Evolutionary conservation across 2,113 vertebrate genomes (phyloP), one percentile per base, ranked within the genome.

Genomic region (Halcyon malimbica): DNA sequence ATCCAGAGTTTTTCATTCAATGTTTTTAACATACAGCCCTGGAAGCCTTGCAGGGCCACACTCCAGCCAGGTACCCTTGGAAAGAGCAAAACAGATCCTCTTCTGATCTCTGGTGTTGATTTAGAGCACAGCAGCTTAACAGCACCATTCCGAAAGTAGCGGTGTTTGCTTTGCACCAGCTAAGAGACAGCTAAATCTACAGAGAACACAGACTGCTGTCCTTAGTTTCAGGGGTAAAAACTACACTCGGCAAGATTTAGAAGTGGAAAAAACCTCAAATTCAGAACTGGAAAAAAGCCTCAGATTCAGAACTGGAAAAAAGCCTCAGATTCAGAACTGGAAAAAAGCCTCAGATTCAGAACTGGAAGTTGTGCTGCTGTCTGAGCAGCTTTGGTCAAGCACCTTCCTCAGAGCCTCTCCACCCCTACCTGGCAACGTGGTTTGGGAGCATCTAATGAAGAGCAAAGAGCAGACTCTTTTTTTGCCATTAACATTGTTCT

Each of bases 401-500:
- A 2, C 28, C 41, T 64, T 10, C 70, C 48, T 33, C 42, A 2
- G n/a, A 62, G 48, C 33, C 48, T 33, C 14, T 80, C 51, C 37
- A 28, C 57, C 48, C 65, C 54, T 41, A 35, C 26, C 44, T 6
- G 9, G 6, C 41, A 56, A 26, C 0, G 0, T 7, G 9, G 48
- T 71, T 5, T 62, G 44, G 41, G 53, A 31, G 8, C 23, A 31
- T 9, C 39, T 44, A 19, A 35, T 6, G 26, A 56, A 41, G 31
- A 48, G 10, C 39, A 75, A 62, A 54, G 25, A 2, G 6, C 6
- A 37, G 57, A 4, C 24, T 82, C 17, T 20, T 6, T 16, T 14
- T 4, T n/a, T 54, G 18, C 6, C 25, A 25, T 44, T 63, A 44
- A 56, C 11, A 11, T 17, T n/a, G 8, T 35, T 70, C 16, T 68